Base-by-base conservation (phyloP, 2,888 invertebrate genomes). In the Lamellibrachia satsuma region DNA sequence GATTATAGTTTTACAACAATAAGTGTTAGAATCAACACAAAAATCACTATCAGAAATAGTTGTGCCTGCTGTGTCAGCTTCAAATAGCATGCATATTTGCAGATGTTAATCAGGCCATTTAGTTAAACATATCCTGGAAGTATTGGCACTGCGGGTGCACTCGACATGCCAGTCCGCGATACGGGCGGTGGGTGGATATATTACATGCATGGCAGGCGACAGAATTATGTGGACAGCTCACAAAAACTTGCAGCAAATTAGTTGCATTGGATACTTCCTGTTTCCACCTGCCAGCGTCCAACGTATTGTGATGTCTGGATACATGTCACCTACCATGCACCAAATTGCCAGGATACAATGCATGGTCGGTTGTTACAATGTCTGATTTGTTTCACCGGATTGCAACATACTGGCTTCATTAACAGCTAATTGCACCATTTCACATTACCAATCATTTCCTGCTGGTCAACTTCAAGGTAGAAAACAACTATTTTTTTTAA, bases 331-430 rank as follows among this genome's bases (percentile, higher is more conserved):
- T 75, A 22, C 75, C 75, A 75, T 6, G 15, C 75, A n/a, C 75
- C 15, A 11, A 75, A 4, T 75, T 75, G 75, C 75, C 75, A 75
- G 15, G 22, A 75, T 75, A 22, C 75, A 75, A 2, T 22, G 75
- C 75, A 2, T n/a, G 75, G 75, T n/a, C 75, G n/a, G 15, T 75
- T 75, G 75, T 75, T 75, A 75, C 75, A 75, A 15, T 22, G 22
- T 75, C 22, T 75, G 75, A 75, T 75, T 75, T 75, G 75, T 75
- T 55, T 75, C 75, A 75, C 15, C 75, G 75, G 75, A n/a, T 75
- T 75, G 75, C 75, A 75, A 75, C 75, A 75, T 75, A 22, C 75
- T 75, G 75, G 75, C 75, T 75, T 75, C 75, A 75, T 75, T 75
- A 75, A 15, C 22, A 6, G 22, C 75, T 75, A 75, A 75, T 75